These are phyloP conservation scores for Lycocerus yunnanus DNA, from an alignment of 2,888 invertebrate genomes.

Conservation along the genomic window DNA sequence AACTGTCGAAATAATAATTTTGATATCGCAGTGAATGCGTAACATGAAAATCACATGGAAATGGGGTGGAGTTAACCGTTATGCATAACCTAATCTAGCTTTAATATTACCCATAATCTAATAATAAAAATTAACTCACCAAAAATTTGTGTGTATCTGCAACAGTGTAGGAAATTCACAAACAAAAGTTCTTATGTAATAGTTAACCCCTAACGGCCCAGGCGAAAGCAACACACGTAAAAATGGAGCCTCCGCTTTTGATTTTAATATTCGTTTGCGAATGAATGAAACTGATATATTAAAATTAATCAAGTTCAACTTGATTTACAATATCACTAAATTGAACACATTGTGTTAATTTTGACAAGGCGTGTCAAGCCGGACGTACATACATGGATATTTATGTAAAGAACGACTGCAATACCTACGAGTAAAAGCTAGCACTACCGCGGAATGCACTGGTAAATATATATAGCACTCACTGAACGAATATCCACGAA, in stretches of 20 bases:
- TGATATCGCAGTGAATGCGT: not conserved
- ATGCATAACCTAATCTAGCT: not conserved
- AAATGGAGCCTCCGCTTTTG: not conserved
- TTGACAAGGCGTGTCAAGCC: slow-evolving; percentile 32
- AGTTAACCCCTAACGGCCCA: not conserved
- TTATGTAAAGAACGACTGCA: not conserved
- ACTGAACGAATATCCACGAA: not conserved
- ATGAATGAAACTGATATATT: not conserved
- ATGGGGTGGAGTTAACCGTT: slow-evolving; percentile 12
- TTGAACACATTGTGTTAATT: slow-evolving; percentile 31
- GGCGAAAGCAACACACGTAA: not conserved
- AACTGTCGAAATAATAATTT: too few species aligned
- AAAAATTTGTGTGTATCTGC: not conserved
- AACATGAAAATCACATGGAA: slow-evolving; percentile 6
- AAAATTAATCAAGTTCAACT: slow-evolving; percentile 13
- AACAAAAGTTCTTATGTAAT: not conserved
- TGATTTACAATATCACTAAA: slow-evolving; percentile 30
- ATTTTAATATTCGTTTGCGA: not conserved
- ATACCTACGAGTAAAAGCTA: slow-evolving; percentile 2
- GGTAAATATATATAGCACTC: slow-evolving; percentile 31
- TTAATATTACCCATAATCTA: not conserved
- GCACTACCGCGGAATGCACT: slow-evolving; percentile 5
- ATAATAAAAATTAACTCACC: not conserved
- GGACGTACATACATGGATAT: slow-evolving; percentile 17
- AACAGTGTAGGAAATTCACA: not conserved